A percentile compares a stretch with the other conserved stretches of the same genome.
Conservation (phyloP, 2,797 vertebrate genomes). For the Acanthurus leucopareius region DNA sequence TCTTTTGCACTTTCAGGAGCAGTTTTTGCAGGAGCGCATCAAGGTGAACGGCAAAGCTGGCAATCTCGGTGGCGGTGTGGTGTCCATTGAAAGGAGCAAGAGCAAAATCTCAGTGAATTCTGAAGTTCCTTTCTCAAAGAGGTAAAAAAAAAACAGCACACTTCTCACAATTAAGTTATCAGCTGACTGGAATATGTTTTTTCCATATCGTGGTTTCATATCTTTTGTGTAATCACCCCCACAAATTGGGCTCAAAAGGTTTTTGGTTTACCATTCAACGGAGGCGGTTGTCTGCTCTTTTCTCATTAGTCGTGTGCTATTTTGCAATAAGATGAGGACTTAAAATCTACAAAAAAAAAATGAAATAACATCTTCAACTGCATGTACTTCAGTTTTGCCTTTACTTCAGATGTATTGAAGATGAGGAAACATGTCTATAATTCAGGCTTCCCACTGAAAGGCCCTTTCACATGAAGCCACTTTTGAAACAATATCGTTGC, state of each 20-base stretch:
- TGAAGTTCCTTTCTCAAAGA: constrained; percentile 98
- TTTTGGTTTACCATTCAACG: constrained; percentile 10
- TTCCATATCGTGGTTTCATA: not conserved
- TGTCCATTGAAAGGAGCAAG: constrained; percentile 97
- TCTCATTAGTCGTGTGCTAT: not conserved
- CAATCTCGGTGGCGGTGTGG: constrained; percentile 93
- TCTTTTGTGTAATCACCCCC: not conserved
- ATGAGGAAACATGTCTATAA: not conserved
- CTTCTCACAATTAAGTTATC: too few species aligned
- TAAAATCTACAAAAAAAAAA: not conserved
- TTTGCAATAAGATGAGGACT: not conserved
- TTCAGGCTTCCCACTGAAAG: not conserved
- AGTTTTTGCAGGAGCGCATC: constrained; percentile 97
- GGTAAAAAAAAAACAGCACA: constrained; percentile 78
- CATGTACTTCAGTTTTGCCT: not conserved
- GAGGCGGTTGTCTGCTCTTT: not conserved
- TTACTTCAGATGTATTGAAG: not conserved
- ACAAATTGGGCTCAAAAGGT: not conserved
- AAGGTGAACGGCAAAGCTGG: constrained; percentile 98
- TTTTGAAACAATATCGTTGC: not conserved
- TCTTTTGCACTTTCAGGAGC: constrained; percentile 85
- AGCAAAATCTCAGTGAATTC: constrained; percentile 97
- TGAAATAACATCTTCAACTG: not conserved
- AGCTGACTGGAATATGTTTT: not conserved
- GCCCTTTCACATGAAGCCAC: not conserved